Conservation (phyloP, 2,888 invertebrate genomes). For the Mamestra brassicae region DNA sequence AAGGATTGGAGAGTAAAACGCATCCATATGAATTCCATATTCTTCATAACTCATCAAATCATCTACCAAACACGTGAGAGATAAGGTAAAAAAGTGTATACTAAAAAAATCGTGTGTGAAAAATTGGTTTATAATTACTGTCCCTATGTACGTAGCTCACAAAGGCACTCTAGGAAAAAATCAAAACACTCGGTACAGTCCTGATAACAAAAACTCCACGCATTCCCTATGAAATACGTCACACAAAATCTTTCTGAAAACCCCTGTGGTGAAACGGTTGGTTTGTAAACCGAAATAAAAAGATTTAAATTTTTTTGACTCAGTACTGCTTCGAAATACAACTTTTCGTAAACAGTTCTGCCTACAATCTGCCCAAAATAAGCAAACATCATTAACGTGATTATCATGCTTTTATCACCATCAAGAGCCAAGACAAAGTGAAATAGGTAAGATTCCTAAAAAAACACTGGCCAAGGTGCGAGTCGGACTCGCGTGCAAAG, state of each 20-base stretch:
- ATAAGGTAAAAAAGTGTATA: too few species aligned
- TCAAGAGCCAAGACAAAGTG: too few species aligned
- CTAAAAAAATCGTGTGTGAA: too few species aligned
- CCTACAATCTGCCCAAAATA: background rate
- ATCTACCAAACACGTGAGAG: too few species aligned
- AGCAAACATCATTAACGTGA: background rate
- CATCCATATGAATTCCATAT: background rate
- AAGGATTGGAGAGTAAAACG: background rate
- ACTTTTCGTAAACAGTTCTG: background rate
- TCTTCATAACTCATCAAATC: background rate
- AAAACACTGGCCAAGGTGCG: too few species aligned
- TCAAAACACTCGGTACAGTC: background rate
- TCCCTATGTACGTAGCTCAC: background rate
- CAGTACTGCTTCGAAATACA: background rate
- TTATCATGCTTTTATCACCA: too few species aligned
- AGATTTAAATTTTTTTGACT: background rate
- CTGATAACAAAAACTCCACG: background rate
- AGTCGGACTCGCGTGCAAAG: too few species aligned
- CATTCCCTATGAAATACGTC: slow-evolving; percentile 18
- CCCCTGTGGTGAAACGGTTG: background rate
- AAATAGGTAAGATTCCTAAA: too few species aligned
- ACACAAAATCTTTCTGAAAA: slow-evolving; percentile 4
- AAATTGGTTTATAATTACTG: background rate
- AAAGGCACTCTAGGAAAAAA: background rate
- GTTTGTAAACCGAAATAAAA: slow-evolving; percentile 1